Evolutionary conservation across 1,140 invertebrate species (phyloP).

Genomic region (Formica selysi): DNA sequence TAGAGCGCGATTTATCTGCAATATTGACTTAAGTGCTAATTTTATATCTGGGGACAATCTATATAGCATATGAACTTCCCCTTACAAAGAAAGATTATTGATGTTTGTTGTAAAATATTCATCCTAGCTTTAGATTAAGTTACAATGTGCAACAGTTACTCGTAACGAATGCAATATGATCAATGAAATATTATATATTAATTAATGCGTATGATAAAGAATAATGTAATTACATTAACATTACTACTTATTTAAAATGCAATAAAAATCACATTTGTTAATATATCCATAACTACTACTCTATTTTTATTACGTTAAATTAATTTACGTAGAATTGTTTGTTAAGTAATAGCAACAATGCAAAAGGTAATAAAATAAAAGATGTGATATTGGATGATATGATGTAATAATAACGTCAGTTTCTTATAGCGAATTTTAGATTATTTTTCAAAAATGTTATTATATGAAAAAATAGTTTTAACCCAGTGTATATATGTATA

Average conservation of each 20-base stretch:
- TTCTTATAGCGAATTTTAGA: neutral
- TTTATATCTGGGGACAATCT: neutral
- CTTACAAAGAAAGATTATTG: constrained; percentile 4
- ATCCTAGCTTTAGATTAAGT: constrained; percentile 8
- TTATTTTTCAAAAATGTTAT: neutral
- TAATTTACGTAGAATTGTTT: neutral
- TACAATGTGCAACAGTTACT: neutral
- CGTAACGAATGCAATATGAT: neutral
- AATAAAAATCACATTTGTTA: neutral
- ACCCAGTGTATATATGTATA: neutral
- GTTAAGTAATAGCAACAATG: neutral
- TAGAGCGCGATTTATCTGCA: neutral
- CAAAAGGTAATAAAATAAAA: neutral
- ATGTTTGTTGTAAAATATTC: constrained; percentile 47
- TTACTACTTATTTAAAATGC: neutral
- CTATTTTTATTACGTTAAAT: neutral
- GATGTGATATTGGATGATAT: neutral
- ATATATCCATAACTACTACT: neutral
- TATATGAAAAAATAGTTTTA: neutral
- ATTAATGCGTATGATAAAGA: neutral
- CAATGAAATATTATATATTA: neutral
- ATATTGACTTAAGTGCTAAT: neutral
- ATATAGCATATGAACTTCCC: neutral
- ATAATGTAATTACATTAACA: neutral
- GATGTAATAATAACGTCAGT: constrained; percentile 1